Evolutionary conservation across 1,140 invertebrate genomes (phyloP), one percentile per base, ranked within the genome.

Genomic region (Drepana arcuata): DNA sequence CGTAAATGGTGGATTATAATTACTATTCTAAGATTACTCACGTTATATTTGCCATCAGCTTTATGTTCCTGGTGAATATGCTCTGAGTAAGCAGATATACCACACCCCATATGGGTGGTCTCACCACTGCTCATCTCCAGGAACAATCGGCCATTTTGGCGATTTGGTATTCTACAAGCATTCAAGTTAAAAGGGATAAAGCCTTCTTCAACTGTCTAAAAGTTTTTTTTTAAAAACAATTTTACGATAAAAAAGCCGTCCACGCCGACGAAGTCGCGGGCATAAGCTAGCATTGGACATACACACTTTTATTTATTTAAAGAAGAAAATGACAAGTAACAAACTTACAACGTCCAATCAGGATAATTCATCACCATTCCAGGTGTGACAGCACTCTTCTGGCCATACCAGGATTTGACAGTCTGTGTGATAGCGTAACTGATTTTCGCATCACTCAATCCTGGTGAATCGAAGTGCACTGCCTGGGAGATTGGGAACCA

Each of bases 31-130:
- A 35, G 21, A 31, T 10, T 33, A 56, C 58, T 63, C 55, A 77
- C 69, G 37, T 75, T 68, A 34, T 59, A 66, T 38, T 48, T 54
- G 1, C 63, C 12, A 13, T 38, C 27, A 0, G 54, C 45, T 4
- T 51, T 39, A 11, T 55, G 48, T 10, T 49, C 36, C 5, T 64
- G 38, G 41, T 58, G 61, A 0, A 34, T 35, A 25, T 58, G 73
- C n/a, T 67, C 55, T 0, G 46, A 42, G 32, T 59, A 77, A 0
- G 54, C 67, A 0, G 67, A 66, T 6, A 77, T 36, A 0, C 72
- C 72, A 15, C 73, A 78, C 2, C 73, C 73, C 34, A 78, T 55
- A 36, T 68, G 63, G 0, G 70, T 73, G 0, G 57, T 32, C 2
- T 24, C 11, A 0, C 57, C 66, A 9, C 46, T 26, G 9, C 70